Percentiles rank a stretch among this genome's conserved stretches.
Evolutionary conservation across 2,113 vertebrate genomes (phyloP).

Genomic region (Carassius gibelio): DNA sequence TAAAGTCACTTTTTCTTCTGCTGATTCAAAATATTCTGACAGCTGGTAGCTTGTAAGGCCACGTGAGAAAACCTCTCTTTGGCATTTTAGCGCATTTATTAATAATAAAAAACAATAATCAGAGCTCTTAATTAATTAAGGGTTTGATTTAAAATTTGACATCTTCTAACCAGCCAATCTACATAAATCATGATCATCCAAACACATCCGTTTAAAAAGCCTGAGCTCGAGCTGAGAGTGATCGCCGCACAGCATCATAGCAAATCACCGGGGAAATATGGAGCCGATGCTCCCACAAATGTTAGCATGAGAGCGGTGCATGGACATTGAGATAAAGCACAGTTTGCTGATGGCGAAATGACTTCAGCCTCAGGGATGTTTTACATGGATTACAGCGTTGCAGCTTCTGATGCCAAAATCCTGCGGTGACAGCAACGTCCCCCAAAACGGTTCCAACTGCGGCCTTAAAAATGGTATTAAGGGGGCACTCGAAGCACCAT

Average conservation of each 20-base stretch:
- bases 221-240: background rate
- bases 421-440: background rate
- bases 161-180: constrained; percentile 20
- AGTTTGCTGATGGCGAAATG: background rate
- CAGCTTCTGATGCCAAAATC: constrained; percentile 11
- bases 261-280: constrained; percentile 17
- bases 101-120: constrained; percentile 19
- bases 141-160: background rate
- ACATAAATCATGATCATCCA: constrained; percentile 23
- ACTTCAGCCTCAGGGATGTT: constrained; percentile 16
- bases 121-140: background rate
- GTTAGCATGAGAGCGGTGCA: background rate
- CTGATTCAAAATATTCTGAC: background rate
- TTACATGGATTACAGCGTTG: background rate
- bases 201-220: background rate
- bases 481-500: constrained; percentile 5
- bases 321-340: background rate
- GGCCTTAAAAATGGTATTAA: constrained; percentile 22
- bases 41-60: background rate
- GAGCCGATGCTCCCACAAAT: background rate
- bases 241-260: background rate
- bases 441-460: background rate
- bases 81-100: background rate
- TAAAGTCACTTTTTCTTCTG: background rate
- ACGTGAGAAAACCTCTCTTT: background rate